Percentiles rank a stretch among this genome's conserved stretches.
Evolutionary conservation across 2,113 vertebrate genomes (phyloP).

Genomic region (Anthoscopus minutus): DNA sequence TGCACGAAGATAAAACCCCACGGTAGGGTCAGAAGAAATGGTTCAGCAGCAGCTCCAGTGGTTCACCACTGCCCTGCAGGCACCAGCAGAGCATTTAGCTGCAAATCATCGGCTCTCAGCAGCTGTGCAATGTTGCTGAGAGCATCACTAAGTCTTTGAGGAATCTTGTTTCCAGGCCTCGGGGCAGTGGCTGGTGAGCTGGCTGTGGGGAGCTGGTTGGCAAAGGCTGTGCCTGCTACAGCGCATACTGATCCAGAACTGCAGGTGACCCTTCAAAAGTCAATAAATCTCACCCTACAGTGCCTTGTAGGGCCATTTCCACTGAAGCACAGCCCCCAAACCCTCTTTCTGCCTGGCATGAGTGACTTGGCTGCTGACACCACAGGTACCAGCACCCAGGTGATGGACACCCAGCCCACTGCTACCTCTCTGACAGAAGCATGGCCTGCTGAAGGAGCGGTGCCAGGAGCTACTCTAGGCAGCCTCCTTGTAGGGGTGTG

Average conservation of each 20-base stretch:
- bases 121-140: neutral
- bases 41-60: neutral
- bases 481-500: fast-evolving
- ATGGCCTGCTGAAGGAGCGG: neutral
- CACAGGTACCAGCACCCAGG: neutral
- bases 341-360: fast-evolving
- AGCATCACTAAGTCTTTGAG: neutral
- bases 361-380: neutral
- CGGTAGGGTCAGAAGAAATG: neutral
- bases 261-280: neutral
- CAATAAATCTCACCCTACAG: neutral
- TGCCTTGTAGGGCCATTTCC: neutral
- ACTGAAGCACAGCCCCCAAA: neutral
- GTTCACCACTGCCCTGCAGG: neutral
- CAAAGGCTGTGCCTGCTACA: neutral
- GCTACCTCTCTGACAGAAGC: neutral
- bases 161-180: neutral
- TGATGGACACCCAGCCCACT: neutral
- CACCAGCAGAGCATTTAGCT: neutral
- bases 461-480: neutral
- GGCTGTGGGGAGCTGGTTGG: neutral
- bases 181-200: fast-evolving
- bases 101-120: neutral
- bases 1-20: neutral
- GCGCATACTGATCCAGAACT: fast-evolving